Percentiles rank a stretch among this genome's conserved stretches.
These are phyloP conservation scores for Montipora capitata DNA, from an alignment of 92 coral and sea anemone species.

Conservation along the genomic window DNA sequence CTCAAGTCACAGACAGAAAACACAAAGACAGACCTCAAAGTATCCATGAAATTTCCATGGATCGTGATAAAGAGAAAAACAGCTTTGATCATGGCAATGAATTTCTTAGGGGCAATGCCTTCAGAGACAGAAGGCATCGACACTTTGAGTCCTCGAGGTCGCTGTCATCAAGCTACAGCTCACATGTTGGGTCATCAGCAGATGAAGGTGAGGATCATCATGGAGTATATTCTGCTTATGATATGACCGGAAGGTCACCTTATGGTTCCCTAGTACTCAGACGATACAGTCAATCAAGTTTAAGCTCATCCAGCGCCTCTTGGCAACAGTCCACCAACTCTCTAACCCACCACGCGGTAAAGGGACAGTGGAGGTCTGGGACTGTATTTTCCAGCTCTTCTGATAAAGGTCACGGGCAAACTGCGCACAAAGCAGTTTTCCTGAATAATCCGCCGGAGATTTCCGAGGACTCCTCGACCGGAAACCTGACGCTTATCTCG, in stretches of 20 bases:
- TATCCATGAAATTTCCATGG: conserved; percentile 77
- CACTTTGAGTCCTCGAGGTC: conserved; percentile 73
- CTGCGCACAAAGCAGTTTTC: conserved; percentile 34
- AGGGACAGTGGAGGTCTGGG: conserved; percentile 40
- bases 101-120: not conserved
- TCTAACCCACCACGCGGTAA: conserved; percentile 46
- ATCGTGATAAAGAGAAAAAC: conserved; percentile 19
- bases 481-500: conserved; percentile 25
- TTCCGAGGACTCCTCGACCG: conserved; percentile 13
- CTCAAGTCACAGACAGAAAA: conserved; percentile 47
- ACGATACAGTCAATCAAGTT: conserved; percentile 89
- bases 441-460: conserved; percentile 26
- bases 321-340: conserved; percentile 85
- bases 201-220: conserved; percentile 86
- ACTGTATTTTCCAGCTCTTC: conserved; percentile 29
- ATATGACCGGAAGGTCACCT: conserved; percentile 87
- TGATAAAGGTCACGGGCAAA: conserved; percentile 33
- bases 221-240: conserved; percentile 92
- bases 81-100: not conserved
- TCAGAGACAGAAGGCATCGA: conserved; percentile 34
- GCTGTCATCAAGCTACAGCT: conserved; percentile 86
- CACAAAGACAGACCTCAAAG: conserved; percentile 74
- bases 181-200: conserved; percentile 85
- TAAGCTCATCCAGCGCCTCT: conserved; percentile 91
- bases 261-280: conserved; percentile 73